Evolutionary conservation across 2,797 vertebrate species (phyloP), one percentile per base, ranked within the genome.

Genomic region (Spinibarbus caldwelli): DNA sequence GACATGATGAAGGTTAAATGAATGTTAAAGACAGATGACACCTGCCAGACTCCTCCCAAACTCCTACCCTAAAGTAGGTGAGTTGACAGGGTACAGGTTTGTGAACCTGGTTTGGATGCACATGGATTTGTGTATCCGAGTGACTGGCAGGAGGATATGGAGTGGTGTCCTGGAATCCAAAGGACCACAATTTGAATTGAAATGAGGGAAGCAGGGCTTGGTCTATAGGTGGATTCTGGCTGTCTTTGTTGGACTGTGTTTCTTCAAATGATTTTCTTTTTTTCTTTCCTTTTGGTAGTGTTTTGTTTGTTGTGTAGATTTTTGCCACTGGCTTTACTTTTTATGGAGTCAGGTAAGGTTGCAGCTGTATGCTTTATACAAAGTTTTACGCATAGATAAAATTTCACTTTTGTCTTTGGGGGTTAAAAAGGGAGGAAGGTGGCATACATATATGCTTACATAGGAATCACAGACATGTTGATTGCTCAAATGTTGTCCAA

Each of bases 181-280:
- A 36, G 47, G 2, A 54, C 2, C 45, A 29, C 59, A 36, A 2
- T 43, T 62, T 72, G 29, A 66, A 47, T 2, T 57, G 6, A 57
- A 52, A 77, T 77, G n/a, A 66, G 91, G 90, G 92, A 87, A 90
- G 95, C 94, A 94, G 94, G 95, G 89, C 91, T 95, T 79, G 94
- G 94, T 93, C 31, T 34, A 93, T 95, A 93, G 94, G 94, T 85
- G 91, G 38, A 88, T 45, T 34, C 86, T 89, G 79, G 89, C 89
- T 89, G 57, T 57, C 34, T 71, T n/a, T 15, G 67, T 10, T 29
- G 10, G 4, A 3, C 12, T 17, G 75, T 43, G 70, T 83, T n/a
- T 71, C 57, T 45, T 77, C 6, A 57, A 1, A 57, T 14, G 43
- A 5, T 73, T 9, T n/a, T 10, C 41, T 72, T 17, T 9, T 23